Evolutionary conservation across 2,888 invertebrate genomes (phyloP).

Genomic region (Drosophila kokeensis): DNA sequence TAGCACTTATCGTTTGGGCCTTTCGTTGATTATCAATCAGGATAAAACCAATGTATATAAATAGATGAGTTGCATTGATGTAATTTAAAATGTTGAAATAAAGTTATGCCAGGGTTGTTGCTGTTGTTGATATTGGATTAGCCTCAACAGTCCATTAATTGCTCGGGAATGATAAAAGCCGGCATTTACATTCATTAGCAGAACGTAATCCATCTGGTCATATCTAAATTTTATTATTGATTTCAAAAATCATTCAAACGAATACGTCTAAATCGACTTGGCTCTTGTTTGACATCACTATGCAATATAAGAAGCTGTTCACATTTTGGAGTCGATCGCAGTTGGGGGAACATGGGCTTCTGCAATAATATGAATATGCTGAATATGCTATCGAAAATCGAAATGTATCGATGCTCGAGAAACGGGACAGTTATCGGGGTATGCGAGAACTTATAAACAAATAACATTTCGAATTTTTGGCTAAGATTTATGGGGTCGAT

Average conservation of each 20-base stretch:
- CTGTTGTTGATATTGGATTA: constrained; percentile 8
- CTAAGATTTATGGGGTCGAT: neutral
- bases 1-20: neutral
- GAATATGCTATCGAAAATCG: neutral
- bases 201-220: neutral
- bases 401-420: neutral
- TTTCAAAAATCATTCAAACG: neutral
- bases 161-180: constrained; percentile 26
- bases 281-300: neutral
- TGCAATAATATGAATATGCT: too few species aligned
- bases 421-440: neutral
- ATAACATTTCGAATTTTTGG: neutral
- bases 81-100: constrained; percentile 21
- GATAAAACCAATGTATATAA: neutral
- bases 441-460: neutral
- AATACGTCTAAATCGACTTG: neutral
- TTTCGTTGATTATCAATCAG: neutral
- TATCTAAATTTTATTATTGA: neutral
- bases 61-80: neutral
- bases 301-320: neutral
- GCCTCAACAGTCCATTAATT: constrained; percentile 33
- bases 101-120: constrained; percentile 25
- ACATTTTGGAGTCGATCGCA: neutral
- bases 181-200: neutral
- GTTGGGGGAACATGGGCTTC: too few species aligned